Base-by-base conservation (phyloP, 2,797 vertebrate genomes). In the Poeciliopsis presidionis region DNA sequence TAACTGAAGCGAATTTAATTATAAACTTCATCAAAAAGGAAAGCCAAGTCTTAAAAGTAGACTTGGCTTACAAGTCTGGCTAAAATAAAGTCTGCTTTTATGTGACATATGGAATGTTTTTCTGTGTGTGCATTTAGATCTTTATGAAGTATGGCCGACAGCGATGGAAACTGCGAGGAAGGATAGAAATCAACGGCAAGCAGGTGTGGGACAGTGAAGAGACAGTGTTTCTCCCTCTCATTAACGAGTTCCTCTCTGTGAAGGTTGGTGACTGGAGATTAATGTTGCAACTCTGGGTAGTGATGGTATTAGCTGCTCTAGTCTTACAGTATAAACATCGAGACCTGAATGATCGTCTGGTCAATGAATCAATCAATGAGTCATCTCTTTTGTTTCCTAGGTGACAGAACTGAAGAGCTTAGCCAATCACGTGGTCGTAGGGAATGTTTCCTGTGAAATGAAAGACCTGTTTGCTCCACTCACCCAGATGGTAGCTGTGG, bases 181-280 rank as follows among this genome's bases (percentile, higher is more conserved):
- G 97, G 77, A 98, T 99, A 13, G 98, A 99, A 91, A 93, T 96
- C 55, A 99, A 98, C 41, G 94, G 95, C 84, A 98, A 97, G 88
- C 98, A 99, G 89, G 96, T 98, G 92, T 99, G 98, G 98, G 98
- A 99, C 95, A 97, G 96, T 4, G 98, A 99, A 81, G 98, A 99
- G 57, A 98, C 97, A 90, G 92, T 98, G 76, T 97, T 99, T 87
- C 90, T 98, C 84, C 98, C 98, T 0, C 97, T 98, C 5, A 91
- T 99, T 91, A 97, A 96, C 0, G 98, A 99, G 81, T 98, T 98
- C 90, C 96, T 99, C 57, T 97, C 96, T 61, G 98, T 99, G 88
- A 99, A 99, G 97, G 98, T 72, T 53, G 33, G 75, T 49, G 70
- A n/a, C 28, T 69, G 41, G 25, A 53, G 4, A 70, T 70, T 14